Base-by-base conservation (phyloP, 2,113 vertebrate genomes). In the Sporophila hypoxantha region DNA sequence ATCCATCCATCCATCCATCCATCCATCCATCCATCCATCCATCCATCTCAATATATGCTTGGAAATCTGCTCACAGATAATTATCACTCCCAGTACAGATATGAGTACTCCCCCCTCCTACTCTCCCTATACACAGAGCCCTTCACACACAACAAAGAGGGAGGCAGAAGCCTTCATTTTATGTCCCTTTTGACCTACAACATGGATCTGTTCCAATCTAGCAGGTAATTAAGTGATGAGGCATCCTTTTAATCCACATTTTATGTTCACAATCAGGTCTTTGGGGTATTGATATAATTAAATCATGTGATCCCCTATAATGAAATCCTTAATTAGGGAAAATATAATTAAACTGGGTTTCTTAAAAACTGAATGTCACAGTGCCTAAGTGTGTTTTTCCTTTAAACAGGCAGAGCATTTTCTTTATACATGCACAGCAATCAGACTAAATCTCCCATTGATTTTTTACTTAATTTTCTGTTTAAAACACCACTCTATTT, bases 271-370 rank as follows among this genome's bases (percentile, higher is more conserved):
- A 95, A 91, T 95, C 94, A 92, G 91, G 94, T 95, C 94, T 94
- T 95, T 92, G 67, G 95, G 88, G 91, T 93, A 95, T 95, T 95
- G 94, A 94, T 95, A 94, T 95, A 95, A 95, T 95, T 95, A 95
- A 95, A 95, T 94, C 95, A 95, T 94, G 94, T 93, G 94, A 95
- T 95, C 90, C 83, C 75, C 37, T 90, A 89, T 95, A 95, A 95
- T 95, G 95, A 95, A 95, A 95, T 93, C 90, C 88, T 95, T 95
- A 95, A 95, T 95, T 95, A 95, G 93, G 91, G 91, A 94, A 95
- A 95, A 95, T 95, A 95, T 95, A 95, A 95, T 95, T 95, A 95
- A 93, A 93, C 75, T 52, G 56, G 64, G 56, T 95, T 94, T 92
- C 88, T 94, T 92, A 91, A 94, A 95, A 95, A 90, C 42, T 23